These are phyloP conservation scores for Brachyhypopomus occidentalis DNA, from an alignment of 2,113 vertebrate species.

Conservation along the genomic window DNA sequence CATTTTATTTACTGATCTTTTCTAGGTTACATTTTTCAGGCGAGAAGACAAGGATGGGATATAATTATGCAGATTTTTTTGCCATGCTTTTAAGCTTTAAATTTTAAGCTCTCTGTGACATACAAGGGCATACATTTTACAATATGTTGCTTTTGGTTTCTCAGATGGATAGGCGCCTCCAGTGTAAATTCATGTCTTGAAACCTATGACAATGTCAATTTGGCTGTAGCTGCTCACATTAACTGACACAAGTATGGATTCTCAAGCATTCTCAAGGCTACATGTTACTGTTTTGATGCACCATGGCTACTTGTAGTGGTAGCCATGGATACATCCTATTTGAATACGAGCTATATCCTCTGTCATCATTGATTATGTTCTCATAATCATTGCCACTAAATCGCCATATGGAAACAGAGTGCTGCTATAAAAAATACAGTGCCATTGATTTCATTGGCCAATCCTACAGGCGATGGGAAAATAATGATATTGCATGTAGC, in stretches of 20 bases:
- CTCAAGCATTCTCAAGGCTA: conserved; percentile 24
- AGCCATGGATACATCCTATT: conserved; percentile 19
- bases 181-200: not conserved
- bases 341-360: conserved; percentile 11
- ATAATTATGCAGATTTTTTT: too few species aligned
- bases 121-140: too few species aligned
- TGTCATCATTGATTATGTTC: not conserved
- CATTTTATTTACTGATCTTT: too few species aligned
- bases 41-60: too few species aligned
- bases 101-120: too few species aligned
- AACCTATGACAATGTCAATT: not conserved
- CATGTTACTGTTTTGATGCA: conserved; percentile 6
- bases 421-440: conserved; percentile 1
- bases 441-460: conserved; percentile 19
- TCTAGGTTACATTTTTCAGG: too few species aligned
- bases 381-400: conserved; percentile 15
- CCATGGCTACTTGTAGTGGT: conserved; percentile 15
- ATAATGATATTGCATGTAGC: conserved; percentile 21
- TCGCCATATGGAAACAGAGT: conserved; percentile 18
- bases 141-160: not conserved
- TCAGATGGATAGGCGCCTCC: not conserved
- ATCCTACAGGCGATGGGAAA: not conserved
- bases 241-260: conserved; percentile 16
- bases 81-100: too few species aligned
- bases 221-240: not conserved